A percentile compares a stretch with the other conserved stretches of the same genome.
Conservation (phyloP, 2,113 vertebrate genomes). For the Eira barbara region DNA sequence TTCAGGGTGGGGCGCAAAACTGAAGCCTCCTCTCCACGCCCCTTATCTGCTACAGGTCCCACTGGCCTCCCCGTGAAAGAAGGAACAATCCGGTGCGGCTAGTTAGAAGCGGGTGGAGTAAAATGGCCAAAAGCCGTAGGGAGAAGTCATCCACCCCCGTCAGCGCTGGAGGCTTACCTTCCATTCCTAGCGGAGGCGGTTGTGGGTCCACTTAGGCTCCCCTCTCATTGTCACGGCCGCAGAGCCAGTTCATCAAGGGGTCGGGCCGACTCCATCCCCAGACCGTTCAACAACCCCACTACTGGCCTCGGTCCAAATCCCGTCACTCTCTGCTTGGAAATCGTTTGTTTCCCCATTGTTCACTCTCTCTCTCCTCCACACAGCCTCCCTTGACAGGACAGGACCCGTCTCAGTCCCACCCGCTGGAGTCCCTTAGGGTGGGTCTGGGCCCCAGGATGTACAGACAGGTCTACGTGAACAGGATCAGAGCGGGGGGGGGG, state of each 20-base stretch:
- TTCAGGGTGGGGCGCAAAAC: not conserved
- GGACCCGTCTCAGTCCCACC: not conserved
- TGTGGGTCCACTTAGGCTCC: not conserved
- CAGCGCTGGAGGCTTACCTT: not conserved
- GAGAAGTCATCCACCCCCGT: not conserved
- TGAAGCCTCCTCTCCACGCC: not conserved
- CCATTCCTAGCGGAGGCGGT: accelerated
- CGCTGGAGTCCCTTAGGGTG: not conserved
- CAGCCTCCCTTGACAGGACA: not conserved
- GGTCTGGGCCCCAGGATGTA: not conserved
- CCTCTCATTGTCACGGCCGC: not conserved
- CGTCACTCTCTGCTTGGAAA: not conserved
- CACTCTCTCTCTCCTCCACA: not conserved
- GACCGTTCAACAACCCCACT: not conserved
- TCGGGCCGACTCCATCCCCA: not conserved
- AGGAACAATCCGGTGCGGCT: not conserved
- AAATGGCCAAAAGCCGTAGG: not conserved
- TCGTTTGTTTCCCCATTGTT: not conserved
- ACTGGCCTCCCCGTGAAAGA: not conserved
- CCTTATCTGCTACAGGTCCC: not conserved
- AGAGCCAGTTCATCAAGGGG: not conserved
- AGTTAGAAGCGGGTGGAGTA: not conserved
- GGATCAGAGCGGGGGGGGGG: no score
- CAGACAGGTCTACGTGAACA: not conserved
- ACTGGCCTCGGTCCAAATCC: not conserved